These are phyloP conservation scores for Zosterops lateralis DNA, from an alignment of 2,113 vertebrate species.

Conservation along the genomic window DNA sequence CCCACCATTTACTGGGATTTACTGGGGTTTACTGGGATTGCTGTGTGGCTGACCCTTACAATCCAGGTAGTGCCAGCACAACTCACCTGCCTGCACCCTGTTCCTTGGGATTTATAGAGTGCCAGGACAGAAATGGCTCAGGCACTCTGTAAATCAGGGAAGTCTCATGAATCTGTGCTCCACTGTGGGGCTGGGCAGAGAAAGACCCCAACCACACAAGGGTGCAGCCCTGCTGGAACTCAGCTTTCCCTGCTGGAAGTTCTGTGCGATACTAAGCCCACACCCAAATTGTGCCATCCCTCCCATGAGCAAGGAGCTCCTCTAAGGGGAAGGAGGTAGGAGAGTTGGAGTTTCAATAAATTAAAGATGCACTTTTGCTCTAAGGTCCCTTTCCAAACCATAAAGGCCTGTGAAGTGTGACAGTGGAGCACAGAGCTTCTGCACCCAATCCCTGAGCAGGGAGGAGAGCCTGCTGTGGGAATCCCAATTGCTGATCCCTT, in stretches of 20 bases:
- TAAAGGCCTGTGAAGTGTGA: background rate
- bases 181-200: background rate
- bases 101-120: too few relatives aligned
- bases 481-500: background rate
- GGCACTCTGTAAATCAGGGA: background rate
- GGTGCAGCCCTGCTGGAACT: background rate
- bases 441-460: background rate
- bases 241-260: background rate
- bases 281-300: background rate
- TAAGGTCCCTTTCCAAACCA: background rate
- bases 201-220: rapidly evolving
- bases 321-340: background rate
- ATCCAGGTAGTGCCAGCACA: background rate
- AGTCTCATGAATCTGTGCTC: background rate
- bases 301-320: background rate
- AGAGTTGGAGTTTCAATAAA: background rate
- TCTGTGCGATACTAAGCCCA: background rate
- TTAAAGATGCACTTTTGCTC: background rate
- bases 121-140: background rate
- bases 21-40: background rate
- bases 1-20: background rate
- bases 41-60: background rate
- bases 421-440: background rate
- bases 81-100: background rate
- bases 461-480: background rate